Conservation (phyloP, 2,888 invertebrate species). For the Tuta absoluta region DNA sequence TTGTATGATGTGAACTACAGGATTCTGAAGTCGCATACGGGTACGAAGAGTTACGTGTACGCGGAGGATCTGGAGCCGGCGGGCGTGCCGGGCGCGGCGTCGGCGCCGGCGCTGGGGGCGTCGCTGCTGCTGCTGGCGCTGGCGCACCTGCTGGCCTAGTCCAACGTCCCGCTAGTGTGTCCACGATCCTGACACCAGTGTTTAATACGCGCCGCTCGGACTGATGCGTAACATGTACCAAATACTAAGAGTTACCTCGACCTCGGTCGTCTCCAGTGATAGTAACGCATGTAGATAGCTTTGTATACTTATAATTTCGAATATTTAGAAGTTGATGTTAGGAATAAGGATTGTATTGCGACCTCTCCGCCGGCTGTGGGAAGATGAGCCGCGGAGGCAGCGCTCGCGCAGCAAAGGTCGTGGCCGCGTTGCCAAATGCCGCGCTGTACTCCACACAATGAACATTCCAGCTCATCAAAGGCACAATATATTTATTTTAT, state of each 20-base stretch:
- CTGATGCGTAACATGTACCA: constrained; percentile 73
- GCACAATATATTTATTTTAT: constrained; percentile 56
- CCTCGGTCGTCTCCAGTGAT: constrained; percentile 71
- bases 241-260: constrained; percentile 79
- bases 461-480: constrained; percentile 67
- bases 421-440: constrained; percentile 69
- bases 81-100: constrained; percentile 46
- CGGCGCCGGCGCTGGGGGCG: constrained; percentile 52
- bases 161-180: constrained; percentile 40
- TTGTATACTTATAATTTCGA: constrained; percentile 55
- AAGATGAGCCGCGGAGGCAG: constrained; percentile 56
- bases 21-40: constrained; percentile 82
- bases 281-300: constrained; percentile 71
- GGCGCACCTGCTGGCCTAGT: constrained; percentile 70
- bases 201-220: constrained; percentile 56
- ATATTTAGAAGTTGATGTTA: constrained; percentile 38
- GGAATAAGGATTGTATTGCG: constrained; percentile 43
- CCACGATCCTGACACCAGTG: constrained; percentile 54
- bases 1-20: constrained; percentile 84
- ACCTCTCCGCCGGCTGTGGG: constrained; percentile 56
- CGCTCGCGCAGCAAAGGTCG: constrained; percentile 60
- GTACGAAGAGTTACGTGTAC: constrained; percentile 84
- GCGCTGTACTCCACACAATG: constrained; percentile 55
- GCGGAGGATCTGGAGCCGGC: constrained; percentile 60
- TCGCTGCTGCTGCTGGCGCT: constrained; percentile 59